Base-by-base conservation (phyloP, 1,140 invertebrate species). In the Aplysia californica region DNA sequence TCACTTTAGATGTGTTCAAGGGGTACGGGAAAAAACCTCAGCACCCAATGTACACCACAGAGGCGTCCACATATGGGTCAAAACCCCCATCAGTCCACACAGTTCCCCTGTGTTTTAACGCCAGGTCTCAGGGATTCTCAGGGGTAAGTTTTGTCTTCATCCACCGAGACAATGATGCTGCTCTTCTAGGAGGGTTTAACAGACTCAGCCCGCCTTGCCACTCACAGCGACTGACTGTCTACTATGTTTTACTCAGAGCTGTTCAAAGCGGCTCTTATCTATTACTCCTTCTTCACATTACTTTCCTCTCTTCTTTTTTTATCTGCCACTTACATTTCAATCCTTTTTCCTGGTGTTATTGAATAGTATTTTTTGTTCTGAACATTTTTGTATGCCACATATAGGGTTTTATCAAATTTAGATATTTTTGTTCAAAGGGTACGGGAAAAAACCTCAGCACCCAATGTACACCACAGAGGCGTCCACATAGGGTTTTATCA, bases 1-100 rank as follows among this genome's bases (percentile, higher is more conserved):
- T 70, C 38, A 78, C 21, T 56, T 2, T 67, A 87, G 86, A 80
- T 33, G 82, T 84, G 80, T 85, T 87, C 70, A 78, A 88, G 50
- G 87, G 85, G 3, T 88, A 88, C 78, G 83, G 80, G 18, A 58
- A 72, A 26, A 88, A 87, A 72, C 10, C 61, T 21, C 82, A 87
- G 66, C 86, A 89, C 77, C 85, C 87, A 2, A 85, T 89, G 84
- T 89, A 89, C 81, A 84, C 80, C 50, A 89, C 87, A n/a, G 85
- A 82, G 18, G 68, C 83, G 20, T 73, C 71, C 3, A 77, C 76
- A 18, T 86, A 87, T 80, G 88, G 88, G 21, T 58, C 74, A 21
- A 83, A 79, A 50, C 23, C 68, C 20, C 88, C 88, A 15, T 82
- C 87, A 64, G 86, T 89, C 38, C 86, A 88, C 77, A 88, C 87